phyloP scores from a whole-genome alignment of 2,113 vertebrate species.

The Osmerus mordax region DNA sequence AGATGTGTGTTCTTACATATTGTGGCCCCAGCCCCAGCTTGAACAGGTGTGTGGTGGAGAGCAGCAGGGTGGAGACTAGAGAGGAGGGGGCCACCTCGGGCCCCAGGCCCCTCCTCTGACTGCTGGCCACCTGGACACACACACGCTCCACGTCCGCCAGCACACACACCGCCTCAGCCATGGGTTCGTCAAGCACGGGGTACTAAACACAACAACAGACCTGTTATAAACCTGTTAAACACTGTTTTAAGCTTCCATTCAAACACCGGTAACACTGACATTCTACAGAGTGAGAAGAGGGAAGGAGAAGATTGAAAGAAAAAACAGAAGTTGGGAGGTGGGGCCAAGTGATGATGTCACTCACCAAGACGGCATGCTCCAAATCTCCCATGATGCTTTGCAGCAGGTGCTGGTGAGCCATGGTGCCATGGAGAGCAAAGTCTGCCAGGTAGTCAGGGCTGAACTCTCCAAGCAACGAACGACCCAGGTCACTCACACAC shows the following conservation, averaged over 20 bases:
- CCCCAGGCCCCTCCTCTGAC: constrained; percentile 81
- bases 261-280: too few relatives aligned
- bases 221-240: not conserved
- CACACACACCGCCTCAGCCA: constrained; percentile 84
- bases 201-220: constrained; percentile 65
- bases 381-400: constrained; percentile 77
- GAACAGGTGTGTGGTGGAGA: constrained; percentile 80
- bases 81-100: constrained; percentile 82
- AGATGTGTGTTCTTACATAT: constrained; percentile 74
- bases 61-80: constrained; percentile 79
- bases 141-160: constrained; percentile 84
- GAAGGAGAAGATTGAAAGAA: not conserved
- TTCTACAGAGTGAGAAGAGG: not conserved
- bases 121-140: constrained; percentile 82
- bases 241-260: not conserved
- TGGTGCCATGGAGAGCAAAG: constrained; percentile 81
- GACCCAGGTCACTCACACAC: constrained; percentile 78
- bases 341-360: constrained; percentile 36
- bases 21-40: constrained; percentile 80
- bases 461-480: constrained; percentile 82
- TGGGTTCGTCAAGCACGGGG: constrained; percentile 83
- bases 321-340: not conserved
- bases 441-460: constrained; percentile 83
- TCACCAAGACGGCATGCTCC: constrained; percentile 79
- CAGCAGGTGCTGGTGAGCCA: constrained; percentile 76